These are phyloP conservation scores for Drosophila tsacasi DNA, from an alignment of 1,140 invertebrate species.

Conservation along the genomic window DNA sequence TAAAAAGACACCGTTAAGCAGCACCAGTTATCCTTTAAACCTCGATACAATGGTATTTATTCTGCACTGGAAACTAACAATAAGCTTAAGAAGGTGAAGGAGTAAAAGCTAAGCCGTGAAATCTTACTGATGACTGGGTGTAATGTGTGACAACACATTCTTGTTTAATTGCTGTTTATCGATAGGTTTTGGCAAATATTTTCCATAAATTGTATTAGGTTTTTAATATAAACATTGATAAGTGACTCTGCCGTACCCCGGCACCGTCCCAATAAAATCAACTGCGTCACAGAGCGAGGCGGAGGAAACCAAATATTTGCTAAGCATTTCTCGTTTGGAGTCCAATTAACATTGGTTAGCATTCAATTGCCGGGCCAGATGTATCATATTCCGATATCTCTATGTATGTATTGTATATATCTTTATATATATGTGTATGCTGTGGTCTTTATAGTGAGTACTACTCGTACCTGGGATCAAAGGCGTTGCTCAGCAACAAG, in stretches of 20 bases:
- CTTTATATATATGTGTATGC: not conserved
- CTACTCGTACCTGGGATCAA: conserved; percentile 67
- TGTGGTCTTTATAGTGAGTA: conserved; percentile 12
- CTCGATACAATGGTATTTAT: too few species aligned
- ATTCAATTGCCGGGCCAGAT: conserved; percentile 44
- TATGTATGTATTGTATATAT: not conserved
- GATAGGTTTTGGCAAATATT: conserved; percentile 33
- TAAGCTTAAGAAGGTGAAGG: not conserved
- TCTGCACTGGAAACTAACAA: not conserved
- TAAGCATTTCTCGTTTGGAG: conserved; percentile 34
- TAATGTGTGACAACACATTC: not conserved
- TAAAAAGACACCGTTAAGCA: not conserved
- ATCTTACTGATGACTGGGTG: not conserved
- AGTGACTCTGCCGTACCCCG: not conserved
- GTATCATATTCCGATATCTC: conserved; percentile 23
- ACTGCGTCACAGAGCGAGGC: conserved; percentile 36
- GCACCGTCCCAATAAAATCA: conserved; percentile 12
- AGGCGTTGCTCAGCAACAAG: conserved; percentile 66
- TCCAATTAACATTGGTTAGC: conserved; percentile 56
- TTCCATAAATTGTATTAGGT: conserved; percentile 3
- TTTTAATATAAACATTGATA: conserved; percentile 36
- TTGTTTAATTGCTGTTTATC: conserved; percentile 6
- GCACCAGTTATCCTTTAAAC: not conserved
- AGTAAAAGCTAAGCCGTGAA: not conserved
- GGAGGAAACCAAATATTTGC: conserved; percentile 43